These are phyloP conservation scores for Marisa cornuarietis DNA, from an alignment of 1,140 invertebrate species.

Conservation along the genomic window DNA sequence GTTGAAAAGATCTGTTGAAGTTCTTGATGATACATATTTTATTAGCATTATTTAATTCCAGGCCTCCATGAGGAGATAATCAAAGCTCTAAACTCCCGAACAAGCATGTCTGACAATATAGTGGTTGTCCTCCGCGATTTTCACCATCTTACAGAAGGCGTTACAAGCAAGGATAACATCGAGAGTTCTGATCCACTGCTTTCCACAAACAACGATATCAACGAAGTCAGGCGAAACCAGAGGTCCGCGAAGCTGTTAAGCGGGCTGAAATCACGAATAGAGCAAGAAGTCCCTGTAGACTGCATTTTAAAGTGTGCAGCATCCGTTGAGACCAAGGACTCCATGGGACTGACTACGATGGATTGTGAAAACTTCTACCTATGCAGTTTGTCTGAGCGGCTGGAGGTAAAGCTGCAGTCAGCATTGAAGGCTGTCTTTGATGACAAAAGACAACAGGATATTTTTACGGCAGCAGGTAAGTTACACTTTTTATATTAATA, in stretches of 20 bases:
- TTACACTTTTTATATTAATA: background rate
- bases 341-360: background rate
- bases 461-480: constrained; percentile 2
- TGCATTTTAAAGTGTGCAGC: background rate
- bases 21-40: too few species aligned
- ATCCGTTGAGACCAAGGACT: background rate
- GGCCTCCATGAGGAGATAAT: background rate
- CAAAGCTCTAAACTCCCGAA: background rate
- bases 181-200: too few species aligned
- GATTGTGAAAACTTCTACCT: background rate
- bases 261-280: background rate
- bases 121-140: background rate
- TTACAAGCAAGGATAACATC: background rate
- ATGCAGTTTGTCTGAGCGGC: background rate
- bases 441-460: background rate
- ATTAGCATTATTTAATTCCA: too few species aligned
- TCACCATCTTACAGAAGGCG: background rate
- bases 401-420: background rate
- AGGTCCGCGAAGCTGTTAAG: background rate
- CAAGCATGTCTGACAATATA: background rate
- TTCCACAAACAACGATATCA: constrained; percentile 4
- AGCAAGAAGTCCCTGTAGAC: background rate
- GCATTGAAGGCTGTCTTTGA: background rate
- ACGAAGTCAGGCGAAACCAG: background rate
- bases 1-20: too few species aligned